Conservation (phyloP, 2,797 vertebrate species). For the Phalanger gymnotis region DNA sequence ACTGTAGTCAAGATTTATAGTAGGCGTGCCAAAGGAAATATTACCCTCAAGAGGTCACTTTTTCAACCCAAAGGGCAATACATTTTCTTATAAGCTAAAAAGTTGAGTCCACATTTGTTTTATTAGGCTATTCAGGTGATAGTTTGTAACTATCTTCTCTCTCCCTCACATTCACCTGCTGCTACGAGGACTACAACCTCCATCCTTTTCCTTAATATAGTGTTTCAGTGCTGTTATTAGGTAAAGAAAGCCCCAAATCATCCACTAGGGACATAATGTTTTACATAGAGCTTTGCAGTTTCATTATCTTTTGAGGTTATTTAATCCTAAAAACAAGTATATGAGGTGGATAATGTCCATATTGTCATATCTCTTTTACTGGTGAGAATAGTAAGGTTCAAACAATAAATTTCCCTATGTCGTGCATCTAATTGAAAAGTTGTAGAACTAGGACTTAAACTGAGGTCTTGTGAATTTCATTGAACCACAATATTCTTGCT, state of each 20-base stretch:
- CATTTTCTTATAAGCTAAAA: conserved; percentile 37
- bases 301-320: not conserved
- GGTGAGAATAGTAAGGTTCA: not conserved
- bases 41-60: conserved; percentile 47
- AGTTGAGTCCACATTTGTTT: not conserved
- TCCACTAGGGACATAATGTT: not conserved
- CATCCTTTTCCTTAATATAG: not conserved
- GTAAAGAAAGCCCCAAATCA: not conserved
- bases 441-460: not conserved
- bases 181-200: not conserved
- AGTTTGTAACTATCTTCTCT: not conserved
- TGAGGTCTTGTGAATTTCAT: not conserved
- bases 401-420: not conserved
- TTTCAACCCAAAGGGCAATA: not conserved
- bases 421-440: not conserved
- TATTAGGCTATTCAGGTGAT: not conserved
- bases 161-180: not conserved
- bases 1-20: conserved; percentile 52
- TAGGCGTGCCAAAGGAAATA: conserved; percentile 49
- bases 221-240: not conserved
- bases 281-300: not conserved
- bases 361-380: not conserved
- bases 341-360: not conserved
- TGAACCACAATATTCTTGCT: not conserved
- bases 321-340: not conserved